A percentile compares a stretch with the other conserved stretches of the same genome.
phyloP scores from a whole-genome alignment of 1,140 invertebrate species.

The Mercenaria mercenaria region DNA sequence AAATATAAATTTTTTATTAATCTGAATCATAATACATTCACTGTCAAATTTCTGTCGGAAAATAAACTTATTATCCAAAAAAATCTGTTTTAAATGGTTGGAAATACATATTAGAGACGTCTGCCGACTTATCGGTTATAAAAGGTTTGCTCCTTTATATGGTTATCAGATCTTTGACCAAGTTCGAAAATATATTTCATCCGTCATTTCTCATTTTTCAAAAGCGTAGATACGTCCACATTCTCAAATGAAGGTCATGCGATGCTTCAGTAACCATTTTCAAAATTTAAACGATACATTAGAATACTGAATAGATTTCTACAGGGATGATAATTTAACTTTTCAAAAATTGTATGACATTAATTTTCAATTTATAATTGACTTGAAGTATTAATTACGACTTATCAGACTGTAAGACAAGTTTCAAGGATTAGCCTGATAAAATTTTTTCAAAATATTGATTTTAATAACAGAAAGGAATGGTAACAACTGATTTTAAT shows the following conservation, averaged over 20 bases:
- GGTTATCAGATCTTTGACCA: constrained; percentile 12
- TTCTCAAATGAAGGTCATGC: constrained; percentile 3
- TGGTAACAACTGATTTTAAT: background rate
- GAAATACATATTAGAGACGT: background rate
- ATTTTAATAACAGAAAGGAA: background rate
- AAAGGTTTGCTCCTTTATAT: background rate
- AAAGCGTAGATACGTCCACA: background rate
- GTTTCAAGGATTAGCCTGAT: background rate
- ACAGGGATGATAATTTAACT: background rate
- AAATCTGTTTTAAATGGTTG: background rate
- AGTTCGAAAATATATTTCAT: background rate
- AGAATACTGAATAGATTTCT: background rate
- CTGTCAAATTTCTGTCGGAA: background rate
- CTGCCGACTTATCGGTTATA: background rate
- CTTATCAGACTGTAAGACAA: background rate
- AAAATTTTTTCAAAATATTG: background rate
- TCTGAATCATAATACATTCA: background rate
- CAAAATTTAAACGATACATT: constrained; percentile 23
- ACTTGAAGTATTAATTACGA: constrained; percentile 2
- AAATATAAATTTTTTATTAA: constrained; percentile 6
- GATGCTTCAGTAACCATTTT: constrained; percentile 22
- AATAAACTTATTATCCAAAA: background rate
- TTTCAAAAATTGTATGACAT: background rate
- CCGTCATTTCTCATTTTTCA: background rate
- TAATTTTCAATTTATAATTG: constrained; percentile 25